Evolutionary conservation across 2,888 invertebrate genomes (phyloP).

Genomic region (Tenthredo amoena): DNA sequence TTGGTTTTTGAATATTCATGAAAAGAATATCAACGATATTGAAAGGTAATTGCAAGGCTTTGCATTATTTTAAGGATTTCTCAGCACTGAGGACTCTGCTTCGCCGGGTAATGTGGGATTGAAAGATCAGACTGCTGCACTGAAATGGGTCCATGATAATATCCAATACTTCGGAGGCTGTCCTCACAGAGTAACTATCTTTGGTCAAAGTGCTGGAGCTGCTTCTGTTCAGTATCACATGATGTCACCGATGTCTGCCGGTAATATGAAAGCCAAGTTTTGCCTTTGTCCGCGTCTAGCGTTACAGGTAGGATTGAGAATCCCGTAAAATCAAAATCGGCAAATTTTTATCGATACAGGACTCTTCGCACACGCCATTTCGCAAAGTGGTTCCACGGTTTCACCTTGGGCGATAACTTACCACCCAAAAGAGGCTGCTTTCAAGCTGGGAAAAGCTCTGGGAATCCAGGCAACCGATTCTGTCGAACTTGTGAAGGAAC

Average conservation of each 20-base stretch:
- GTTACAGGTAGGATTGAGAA: background rate
- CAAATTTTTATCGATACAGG: slow-evolving; percentile 60
- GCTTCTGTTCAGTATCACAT: slow-evolving; percentile 42
- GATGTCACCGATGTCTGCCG: slow-evolving; percentile 36
- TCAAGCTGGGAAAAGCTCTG: slow-evolving; percentile 70
- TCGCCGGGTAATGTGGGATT: slow-evolving; percentile 36
- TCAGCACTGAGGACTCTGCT: slow-evolving; percentile 35
- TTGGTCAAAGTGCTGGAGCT: slow-evolving; percentile 64
- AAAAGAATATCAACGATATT: background rate
- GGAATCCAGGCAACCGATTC: slow-evolving; percentile 70
- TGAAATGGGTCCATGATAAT: slow-evolving; percentile 73
- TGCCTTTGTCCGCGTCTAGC: too few species aligned
- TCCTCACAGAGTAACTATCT: slow-evolving; percentile 69
- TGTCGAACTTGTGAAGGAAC: slow-evolving; percentile 64
- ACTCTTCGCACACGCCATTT: slow-evolving; percentile 69
- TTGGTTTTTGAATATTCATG: slow-evolving; percentile 7
- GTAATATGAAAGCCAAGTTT: background rate
- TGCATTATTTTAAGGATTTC: slow-evolving; percentile 22
- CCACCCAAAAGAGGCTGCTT: slow-evolving; percentile 67
- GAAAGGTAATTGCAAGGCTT: background rate
- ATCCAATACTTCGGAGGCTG: slow-evolving; percentile 73
- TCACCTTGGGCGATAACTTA: slow-evolving; percentile 67
- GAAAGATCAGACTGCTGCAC: slow-evolving; percentile 72
- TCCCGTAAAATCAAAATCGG: background rate
- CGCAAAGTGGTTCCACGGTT: slow-evolving; percentile 70